phyloP scores from a whole-genome alignment of 2,888 invertebrate species.

The Iselma pallidipennis region DNA sequence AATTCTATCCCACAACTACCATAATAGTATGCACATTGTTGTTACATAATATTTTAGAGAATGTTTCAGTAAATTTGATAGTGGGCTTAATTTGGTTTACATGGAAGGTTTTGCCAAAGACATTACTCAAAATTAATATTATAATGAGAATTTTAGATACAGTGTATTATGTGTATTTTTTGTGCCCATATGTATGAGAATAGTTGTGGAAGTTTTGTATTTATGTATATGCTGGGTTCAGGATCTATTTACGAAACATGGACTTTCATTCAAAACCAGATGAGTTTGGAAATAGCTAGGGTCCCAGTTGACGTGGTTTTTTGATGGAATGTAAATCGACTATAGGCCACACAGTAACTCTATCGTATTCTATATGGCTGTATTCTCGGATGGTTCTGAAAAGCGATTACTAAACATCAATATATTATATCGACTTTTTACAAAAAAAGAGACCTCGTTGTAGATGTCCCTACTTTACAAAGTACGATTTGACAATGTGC shows the following conservation, averaged over 20 bases:
- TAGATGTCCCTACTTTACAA: too few relatives aligned
- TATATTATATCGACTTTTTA: not conserved
- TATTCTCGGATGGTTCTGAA: not conserved
- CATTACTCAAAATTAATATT: not conserved
- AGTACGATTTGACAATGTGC: too few relatives aligned
- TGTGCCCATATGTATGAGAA: not conserved
- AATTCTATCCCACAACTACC: not conserved
- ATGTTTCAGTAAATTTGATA: too few relatives aligned
- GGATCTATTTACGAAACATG: slow-evolving; percentile 17
- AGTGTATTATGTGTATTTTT: not conserved
- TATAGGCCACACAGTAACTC: not conserved
- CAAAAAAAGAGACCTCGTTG: too few relatives aligned
- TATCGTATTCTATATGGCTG: not conserved
- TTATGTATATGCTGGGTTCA: not conserved
- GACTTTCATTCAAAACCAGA: slow-evolving; percentile 19
- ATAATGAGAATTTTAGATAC: not conserved
- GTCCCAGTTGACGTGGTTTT: slow-evolving; percentile 10
- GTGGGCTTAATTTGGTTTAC: not conserved
- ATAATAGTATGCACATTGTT: not conserved
- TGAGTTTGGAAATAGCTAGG: slow-evolving; percentile 9
- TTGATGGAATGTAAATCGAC: slow-evolving; percentile 27
- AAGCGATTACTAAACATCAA: not conserved
- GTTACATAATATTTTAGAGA: too few relatives aligned
- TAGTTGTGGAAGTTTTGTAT: not conserved
- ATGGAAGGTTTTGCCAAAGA: not conserved